Conservation (phyloP, 1,140 invertebrate species). For the Neuroterus valhalla region DNA sequence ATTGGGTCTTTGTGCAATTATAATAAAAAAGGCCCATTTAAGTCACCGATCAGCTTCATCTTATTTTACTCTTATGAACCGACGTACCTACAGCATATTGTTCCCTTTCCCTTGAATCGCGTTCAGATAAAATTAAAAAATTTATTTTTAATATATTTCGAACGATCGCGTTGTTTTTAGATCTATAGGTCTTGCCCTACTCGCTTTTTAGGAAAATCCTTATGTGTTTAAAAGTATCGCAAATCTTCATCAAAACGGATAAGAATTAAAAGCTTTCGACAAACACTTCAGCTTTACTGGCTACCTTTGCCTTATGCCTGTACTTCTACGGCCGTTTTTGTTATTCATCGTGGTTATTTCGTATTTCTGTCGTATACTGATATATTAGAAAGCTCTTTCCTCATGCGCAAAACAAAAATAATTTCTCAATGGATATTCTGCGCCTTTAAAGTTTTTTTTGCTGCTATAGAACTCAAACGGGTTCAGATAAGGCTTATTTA, state of each 20-base stretch:
- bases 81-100: slow-evolving; percentile 52
- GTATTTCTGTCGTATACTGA: slow-evolving; percentile 43
- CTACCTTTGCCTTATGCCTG: slow-evolving; percentile 64
- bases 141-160: neutral
- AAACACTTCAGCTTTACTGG: slow-evolving; percentile 53
- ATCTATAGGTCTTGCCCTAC: slow-evolving; percentile 5
- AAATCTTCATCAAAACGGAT: neutral
- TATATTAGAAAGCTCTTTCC: neutral
- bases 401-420: slow-evolving; percentile 13
- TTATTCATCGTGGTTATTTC: slow-evolving; percentile 53
- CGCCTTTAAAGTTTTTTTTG: too few relatives aligned
- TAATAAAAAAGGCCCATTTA: slow-evolving; percentile 47
- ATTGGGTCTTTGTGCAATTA: slow-evolving; percentile 46
- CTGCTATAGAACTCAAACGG: too few relatives aligned
- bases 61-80: slow-evolving; percentile 52
- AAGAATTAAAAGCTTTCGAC: neutral
- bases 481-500: too few relatives aligned
- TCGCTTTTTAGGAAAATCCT: neutral
- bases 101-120: slow-evolving; percentile 50
- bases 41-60: slow-evolving; percentile 56
- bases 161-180: slow-evolving; percentile 47
- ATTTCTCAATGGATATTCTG: neutral
- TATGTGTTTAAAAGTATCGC: neutral
- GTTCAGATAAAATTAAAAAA: slow-evolving; percentile 46
- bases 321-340: slow-evolving; percentile 59